These are phyloP conservation scores for Cyprinella venusta DNA, from an alignment of 2,797 vertebrate species.

Conservation along the genomic window DNA sequence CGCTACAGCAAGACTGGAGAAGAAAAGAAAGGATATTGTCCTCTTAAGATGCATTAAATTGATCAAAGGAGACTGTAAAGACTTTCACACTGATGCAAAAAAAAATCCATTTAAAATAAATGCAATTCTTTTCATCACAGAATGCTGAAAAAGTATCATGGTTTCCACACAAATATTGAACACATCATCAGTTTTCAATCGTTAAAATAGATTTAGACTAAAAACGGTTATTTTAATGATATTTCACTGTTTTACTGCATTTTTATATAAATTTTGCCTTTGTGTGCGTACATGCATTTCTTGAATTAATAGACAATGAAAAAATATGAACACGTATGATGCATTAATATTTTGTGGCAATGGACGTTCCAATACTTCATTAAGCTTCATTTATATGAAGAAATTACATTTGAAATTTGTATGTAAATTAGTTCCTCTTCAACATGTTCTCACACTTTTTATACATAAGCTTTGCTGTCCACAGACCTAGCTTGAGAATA, in stretches of 20 bases:
- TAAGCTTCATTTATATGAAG: background rate
- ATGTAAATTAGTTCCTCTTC: background rate
- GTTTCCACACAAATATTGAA: background rate
- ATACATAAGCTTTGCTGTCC: slow-evolving; percentile 70
- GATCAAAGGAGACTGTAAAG: background rate
- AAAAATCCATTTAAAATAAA: background rate
- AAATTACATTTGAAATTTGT: background rate
- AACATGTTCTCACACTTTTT: slow-evolving; percentile 17
- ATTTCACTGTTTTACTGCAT: background rate
- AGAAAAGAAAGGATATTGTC: too few species aligned
- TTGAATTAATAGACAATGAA: background rate
- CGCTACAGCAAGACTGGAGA: too few species aligned
- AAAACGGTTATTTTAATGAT: background rate
- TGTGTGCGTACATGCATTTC: background rate
- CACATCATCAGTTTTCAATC: background rate
- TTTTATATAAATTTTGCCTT: background rate
- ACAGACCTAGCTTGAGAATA: slow-evolving; percentile 69
- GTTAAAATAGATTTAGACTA: background rate
- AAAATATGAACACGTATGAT: background rate
- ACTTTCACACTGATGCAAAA: background rate
- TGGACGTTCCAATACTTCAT: background rate
- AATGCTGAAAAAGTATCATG: background rate
- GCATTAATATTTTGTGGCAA: background rate
- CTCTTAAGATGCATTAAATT: background rate
- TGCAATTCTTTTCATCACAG: background rate